Base-by-base conservation (phyloP, 2,888 invertebrate species). In the Dilophus febrilis region DNA sequence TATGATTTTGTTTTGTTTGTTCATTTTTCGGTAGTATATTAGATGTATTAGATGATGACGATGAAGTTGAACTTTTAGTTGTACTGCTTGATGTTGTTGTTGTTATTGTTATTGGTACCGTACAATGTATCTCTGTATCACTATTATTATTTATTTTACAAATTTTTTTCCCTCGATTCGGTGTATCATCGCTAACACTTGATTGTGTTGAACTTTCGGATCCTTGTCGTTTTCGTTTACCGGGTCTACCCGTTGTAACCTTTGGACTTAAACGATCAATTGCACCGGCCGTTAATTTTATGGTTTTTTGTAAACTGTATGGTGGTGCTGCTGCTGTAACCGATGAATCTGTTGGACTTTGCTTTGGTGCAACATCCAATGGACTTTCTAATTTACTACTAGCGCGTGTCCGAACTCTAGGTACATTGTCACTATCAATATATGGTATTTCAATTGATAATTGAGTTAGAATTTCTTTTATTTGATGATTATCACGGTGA, bases 381-480 rank as follows among this genome's bases (percentile, higher is more conserved):
- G 78, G 78, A 51, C 75, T 75, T 53, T 70, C 73, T 50, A 78
- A 59, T 51, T 77, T 77, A 53, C 74, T 76, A 49, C 74, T 72
- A 16, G 77, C 75, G 35, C 78, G 65, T 35, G 78, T 79, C 39
- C 77, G 64, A 10, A 76, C 72, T 39, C 72, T 68, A 12, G 66
- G 64, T 12, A 58, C 34, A 52, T 64, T 43, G 53, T 62, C 55
- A 41, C 29, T 37, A 28, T 61, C 60, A 50, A 66, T 56, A 44
- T 70, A 61, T 4, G 87, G 87, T 49, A 87, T 87, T 57, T 87
- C 87, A 50, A 87, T 87, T 2, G 85, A 68, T 50, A 87, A 68
- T 55, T 86, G 85, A 53, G 84, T 81, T 32, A 83, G 63, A 37
- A 79, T 65, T 56, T 65, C 55, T 46, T 66, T 65, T 4, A 62